Conservation (phyloP, 2,888 invertebrate genomes). For the Dryococelus australis region DNA sequence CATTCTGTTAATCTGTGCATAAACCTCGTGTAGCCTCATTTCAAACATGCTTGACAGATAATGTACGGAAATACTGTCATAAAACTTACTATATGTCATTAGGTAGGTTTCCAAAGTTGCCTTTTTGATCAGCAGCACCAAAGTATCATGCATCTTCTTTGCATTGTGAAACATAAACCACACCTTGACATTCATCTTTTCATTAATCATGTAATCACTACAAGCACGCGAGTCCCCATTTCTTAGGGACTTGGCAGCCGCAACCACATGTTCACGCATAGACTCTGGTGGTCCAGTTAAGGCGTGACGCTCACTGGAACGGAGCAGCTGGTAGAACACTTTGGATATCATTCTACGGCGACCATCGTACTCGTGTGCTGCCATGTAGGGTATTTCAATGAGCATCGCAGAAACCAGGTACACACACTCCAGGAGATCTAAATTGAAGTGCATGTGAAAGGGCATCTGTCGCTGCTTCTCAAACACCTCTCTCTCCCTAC, state of each 20-base stretch:
- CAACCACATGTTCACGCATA: conserved; percentile 99
- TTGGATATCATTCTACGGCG: conserved; percentile 94
- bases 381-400: conserved; percentile 99
- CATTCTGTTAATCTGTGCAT: conserved; percentile 99
- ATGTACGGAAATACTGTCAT: conserved; percentile 93
- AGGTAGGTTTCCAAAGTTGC: conserved; percentile 96
- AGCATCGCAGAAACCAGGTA: conserved; percentile 99
- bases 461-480: conserved; percentile 98
- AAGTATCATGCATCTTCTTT: conserved; percentile 80
- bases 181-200: conserved; percentile 68
- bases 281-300: conserved; percentile 97
- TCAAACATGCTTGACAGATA: conserved; percentile 95
- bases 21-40: conserved; percentile 82
- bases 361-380: conserved; percentile 96
- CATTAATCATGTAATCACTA: conserved; percentile 94
- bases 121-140: conserved; percentile 92
- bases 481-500: conserved; percentile 97
- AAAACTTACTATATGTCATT: conserved; percentile 98
- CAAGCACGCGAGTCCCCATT: conserved; percentile 97
- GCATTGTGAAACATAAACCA: neutral
- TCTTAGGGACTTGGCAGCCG: conserved; percentile 98
- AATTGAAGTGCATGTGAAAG: conserved; percentile 99
- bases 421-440: conserved; percentile 97
- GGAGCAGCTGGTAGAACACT: conserved; percentile 97
- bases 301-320: conserved; percentile 93